Evolutionary conservation across 2,797 vertebrate species (phyloP).

Genomic region (Gambelia wislizenii): DNA sequence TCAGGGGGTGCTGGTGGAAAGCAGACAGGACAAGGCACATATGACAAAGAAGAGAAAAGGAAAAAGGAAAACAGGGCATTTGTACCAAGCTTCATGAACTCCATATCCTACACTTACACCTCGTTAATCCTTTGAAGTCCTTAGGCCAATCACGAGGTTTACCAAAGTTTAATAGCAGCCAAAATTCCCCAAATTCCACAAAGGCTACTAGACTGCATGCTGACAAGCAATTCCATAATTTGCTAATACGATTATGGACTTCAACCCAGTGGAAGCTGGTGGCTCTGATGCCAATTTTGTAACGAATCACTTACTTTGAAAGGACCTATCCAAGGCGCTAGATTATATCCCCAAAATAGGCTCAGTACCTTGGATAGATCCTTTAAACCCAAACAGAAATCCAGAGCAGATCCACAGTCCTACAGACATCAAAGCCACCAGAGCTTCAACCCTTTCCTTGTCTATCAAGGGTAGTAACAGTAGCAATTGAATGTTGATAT

Average conservation of each 20-base stretch:
- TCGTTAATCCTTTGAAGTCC: not conserved
- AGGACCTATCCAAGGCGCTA: too few species aligned
- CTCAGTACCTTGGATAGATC: too few species aligned
- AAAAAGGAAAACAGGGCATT: not conserved
- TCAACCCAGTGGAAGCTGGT: not conserved
- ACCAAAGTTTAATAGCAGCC: not conserved
- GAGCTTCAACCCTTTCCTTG: not conserved
- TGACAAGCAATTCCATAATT: not conserved
- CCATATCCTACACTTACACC: not conserved
- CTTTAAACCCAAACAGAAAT: too few species aligned
- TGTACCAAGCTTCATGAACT: not conserved
- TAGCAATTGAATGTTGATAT: not conserved
- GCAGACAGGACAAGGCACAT: not conserved
- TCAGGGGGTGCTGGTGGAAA: not conserved
- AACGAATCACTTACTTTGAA: too few species aligned
- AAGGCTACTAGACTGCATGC: not conserved
- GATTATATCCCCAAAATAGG: not conserved
- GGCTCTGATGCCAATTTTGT: not conserved
- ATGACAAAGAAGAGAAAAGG: not conserved
- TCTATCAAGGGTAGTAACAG: not conserved
- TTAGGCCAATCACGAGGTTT: not conserved
- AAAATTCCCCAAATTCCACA: not conserved
- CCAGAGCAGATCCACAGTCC: too few species aligned
- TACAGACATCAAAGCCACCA: too few species aligned
- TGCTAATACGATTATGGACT: not conserved